A percentile compares a stretch with the other conserved stretches of the same genome.
These are phyloP conservation scores for Bombus vancouverensis DNA, from an alignment of 1,140 invertebrate species.

Conservation along the genomic window DNA sequence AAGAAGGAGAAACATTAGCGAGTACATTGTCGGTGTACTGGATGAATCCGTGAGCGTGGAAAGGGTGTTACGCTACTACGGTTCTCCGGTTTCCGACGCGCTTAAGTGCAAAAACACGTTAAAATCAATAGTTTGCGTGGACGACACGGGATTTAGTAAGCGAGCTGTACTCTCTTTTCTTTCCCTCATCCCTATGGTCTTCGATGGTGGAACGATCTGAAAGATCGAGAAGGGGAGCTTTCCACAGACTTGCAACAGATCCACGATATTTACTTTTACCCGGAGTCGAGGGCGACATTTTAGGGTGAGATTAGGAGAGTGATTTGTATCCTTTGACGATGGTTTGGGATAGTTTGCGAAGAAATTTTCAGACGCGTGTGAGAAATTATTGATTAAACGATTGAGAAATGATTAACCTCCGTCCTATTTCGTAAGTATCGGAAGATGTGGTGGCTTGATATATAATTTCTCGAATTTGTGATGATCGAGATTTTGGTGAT, in stretches of 20 bases:
- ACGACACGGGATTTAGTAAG: conserved; percentile 64
- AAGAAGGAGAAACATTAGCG: background rate
- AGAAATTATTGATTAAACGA: background rate
- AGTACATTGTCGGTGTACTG: conserved; percentile 27
- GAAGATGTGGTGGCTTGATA: background rate
- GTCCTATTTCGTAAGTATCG: no score
- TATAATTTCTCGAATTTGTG: background rate
- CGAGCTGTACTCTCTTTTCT: conserved; percentile 27
- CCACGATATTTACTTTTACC: background rate
- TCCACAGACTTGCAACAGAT: background rate
- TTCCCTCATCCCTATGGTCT: background rate
- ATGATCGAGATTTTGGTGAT: no score
- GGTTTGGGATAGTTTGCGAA: background rate
- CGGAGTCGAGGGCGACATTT: background rate
- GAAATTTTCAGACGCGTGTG: background rate
- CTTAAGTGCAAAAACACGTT: conserved; percentile 63
- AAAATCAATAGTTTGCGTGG: conserved; percentile 72
- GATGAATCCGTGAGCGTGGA: conserved; percentile 43
- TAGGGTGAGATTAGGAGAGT: background rate
- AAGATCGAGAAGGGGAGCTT: background rate
- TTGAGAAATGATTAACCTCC: background rate
- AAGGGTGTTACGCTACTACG: conserved; percentile 55
- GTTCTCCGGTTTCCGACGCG: conserved; percentile 67
- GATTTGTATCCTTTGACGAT: background rate
- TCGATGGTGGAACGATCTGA: background rate